phyloP scores from a whole-genome alignment of 2,797 vertebrate species.

The Kryptolebias ocellatus region DNA sequence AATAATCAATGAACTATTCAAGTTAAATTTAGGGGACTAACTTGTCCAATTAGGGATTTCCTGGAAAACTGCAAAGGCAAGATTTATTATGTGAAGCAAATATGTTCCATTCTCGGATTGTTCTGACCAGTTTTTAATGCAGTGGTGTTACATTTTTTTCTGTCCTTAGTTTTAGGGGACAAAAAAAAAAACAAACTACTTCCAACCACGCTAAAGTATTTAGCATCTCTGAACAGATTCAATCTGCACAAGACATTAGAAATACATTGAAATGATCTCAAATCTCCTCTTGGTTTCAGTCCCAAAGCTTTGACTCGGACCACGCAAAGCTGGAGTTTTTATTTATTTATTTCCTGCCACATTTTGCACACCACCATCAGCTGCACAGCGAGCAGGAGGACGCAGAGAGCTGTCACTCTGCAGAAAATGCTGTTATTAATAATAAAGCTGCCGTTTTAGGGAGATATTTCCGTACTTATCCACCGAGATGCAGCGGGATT shows the following conservation, averaged over 20 bases:
- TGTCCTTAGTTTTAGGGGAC: too few species aligned
- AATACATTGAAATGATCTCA: neutral
- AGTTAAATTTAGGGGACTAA: too few species aligned
- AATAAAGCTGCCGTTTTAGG: neutral
- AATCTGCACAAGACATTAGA: neutral
- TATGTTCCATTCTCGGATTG: too few species aligned
- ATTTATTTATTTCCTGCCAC: neutral
- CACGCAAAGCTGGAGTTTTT: neutral
- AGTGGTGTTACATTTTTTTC: too few species aligned
- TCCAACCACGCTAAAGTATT: neutral
- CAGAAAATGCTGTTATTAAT: neutral
- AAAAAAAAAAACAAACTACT: too few species aligned
- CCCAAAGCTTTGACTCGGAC: constrained; percentile 12
- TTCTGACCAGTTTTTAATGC: too few species aligned
- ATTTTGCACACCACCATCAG: constrained; percentile 1
- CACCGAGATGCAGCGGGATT: constrained; percentile 19
- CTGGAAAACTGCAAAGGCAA: too few species aligned
- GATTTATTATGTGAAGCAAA: too few species aligned
- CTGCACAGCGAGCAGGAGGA: neutral
- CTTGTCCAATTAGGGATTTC: too few species aligned
- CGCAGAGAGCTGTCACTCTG: neutral
- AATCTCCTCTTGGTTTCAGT: constrained; percentile 6
- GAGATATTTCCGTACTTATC: constrained; percentile 12
- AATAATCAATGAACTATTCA: too few species aligned
- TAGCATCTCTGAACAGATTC: neutral